These are phyloP conservation scores for Andricus curvator DNA, from an alignment of 2,888 invertebrate species.

Conservation along the genomic window DNA sequence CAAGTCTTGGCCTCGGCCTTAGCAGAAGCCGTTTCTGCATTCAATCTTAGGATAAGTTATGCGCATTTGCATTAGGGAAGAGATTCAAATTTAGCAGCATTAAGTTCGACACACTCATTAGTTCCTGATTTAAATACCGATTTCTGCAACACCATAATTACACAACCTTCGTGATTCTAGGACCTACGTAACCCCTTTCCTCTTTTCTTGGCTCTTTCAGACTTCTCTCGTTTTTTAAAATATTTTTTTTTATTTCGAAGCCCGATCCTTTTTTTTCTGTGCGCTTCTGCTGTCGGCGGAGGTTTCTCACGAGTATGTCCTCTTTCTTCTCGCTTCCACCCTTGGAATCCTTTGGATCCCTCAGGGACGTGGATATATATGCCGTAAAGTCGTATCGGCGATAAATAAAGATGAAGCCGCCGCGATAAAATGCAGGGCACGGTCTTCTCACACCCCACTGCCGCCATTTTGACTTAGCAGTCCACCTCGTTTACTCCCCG, in stretches of 20 bases:
- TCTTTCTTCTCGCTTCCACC: constrained; percentile 31
- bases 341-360: constrained; percentile 49
- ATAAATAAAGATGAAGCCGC: constrained; percentile 71
- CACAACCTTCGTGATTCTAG: constrained; percentile 53
- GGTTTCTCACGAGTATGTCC: constrained; percentile 55
- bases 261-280: background rate
- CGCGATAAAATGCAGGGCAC: constrained; percentile 70
- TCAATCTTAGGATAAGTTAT: background rate
- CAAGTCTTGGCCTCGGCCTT: background rate
- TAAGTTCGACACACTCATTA: background rate
- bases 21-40: background rate
- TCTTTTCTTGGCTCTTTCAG: constrained; percentile 8
- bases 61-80: background rate
- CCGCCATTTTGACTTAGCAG: constrained; percentile 56
- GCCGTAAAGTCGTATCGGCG: constrained; percentile 65
- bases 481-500: constrained; percentile 45
- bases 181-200: constrained; percentile 43
- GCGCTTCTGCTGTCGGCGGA: constrained; percentile 4
- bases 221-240: background rate
- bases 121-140: background rate
- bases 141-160: constrained; percentile 49
- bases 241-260: background rate
- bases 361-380: constrained; percentile 49
- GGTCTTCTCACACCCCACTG: constrained; percentile 56
- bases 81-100: background rate